Evolutionary conservation across 2,113 vertebrate species (phyloP).

Genomic region (Suricata suricatta): DNA sequence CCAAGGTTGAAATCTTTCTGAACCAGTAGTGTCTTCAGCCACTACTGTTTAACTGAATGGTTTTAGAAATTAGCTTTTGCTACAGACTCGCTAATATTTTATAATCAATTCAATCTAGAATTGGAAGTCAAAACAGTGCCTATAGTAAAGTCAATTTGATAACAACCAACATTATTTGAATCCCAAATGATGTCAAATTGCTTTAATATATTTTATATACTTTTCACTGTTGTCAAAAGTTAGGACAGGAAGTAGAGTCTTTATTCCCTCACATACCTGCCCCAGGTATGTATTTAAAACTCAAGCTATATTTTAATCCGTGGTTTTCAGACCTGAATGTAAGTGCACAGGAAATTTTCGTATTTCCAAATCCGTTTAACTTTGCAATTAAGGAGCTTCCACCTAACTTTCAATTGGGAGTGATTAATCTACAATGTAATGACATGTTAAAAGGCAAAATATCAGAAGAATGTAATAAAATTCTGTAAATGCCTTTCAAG

Average conservation of each 20-base stretch:
- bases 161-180: background rate
- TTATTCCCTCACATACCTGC: background rate
- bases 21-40: background rate
- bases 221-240: constrained; percentile 23
- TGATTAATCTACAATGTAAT: constrained; percentile 19
- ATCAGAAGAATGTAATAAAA: constrained; percentile 36
- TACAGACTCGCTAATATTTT: constrained; percentile 12
- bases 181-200: constrained; percentile 24
- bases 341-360: constrained; percentile 27
- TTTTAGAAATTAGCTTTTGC: constrained; percentile 53
- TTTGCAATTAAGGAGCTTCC: background rate
- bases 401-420: background rate
- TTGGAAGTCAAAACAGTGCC: background rate
- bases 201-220: background rate
- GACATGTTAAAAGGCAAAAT: constrained; percentile 38
- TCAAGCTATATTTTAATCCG: background rate
- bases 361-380: constrained; percentile 42
- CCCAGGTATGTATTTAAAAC: background rate
- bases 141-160: background rate
- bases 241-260: background rate
- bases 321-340: constrained; percentile 22
- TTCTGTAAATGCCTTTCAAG: constrained; percentile 13
- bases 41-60: background rate
- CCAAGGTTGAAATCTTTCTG: background rate
- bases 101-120: constrained; percentile 32